Percentiles rank a stretch among this genome's conserved stretches.
These are phyloP conservation scores for Xerus rutilus DNA, from an alignment of 2,797 vertebrate species.

Conservation along the genomic window DNA sequence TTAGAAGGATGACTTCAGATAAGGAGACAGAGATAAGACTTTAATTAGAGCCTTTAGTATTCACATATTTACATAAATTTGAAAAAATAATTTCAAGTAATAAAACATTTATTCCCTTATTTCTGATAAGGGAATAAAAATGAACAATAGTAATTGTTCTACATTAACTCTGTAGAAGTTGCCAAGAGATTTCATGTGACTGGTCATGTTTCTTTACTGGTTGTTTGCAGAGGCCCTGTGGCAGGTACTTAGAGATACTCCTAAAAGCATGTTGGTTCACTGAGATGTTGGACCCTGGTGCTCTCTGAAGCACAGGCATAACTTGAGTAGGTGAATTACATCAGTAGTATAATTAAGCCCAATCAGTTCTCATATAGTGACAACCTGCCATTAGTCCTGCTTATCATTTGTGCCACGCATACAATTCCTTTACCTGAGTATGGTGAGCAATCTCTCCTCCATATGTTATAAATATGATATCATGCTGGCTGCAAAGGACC, in stretches of 20 bases:
- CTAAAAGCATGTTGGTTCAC: not conserved
- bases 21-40: conserved; percentile 58
- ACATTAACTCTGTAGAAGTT: not conserved
- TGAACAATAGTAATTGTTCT: not conserved
- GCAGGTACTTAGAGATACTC: not conserved
- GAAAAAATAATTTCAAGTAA: not conserved
- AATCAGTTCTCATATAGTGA: not conserved
- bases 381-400: not conserved
- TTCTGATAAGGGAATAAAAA: conserved; percentile 50
- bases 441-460: conserved; percentile 4
- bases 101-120: too few species aligned
- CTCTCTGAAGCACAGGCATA: not conserved
- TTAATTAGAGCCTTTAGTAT: conserved; percentile 63
- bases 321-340: not conserved
- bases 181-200: not conserved
- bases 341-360: not conserved
- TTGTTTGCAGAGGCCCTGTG: not conserved
- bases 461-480: not conserved
- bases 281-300: not conserved
- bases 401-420: not conserved
- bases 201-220: not conserved
- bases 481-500: not conserved
- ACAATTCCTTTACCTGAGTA: conserved; percentile 55
- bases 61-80: conserved; percentile 39
- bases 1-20: conserved; percentile 57